Evolutionary conservation across 2,888 invertebrate genomes (phyloP).

Genomic region (Notodonta ziczac): DNA sequence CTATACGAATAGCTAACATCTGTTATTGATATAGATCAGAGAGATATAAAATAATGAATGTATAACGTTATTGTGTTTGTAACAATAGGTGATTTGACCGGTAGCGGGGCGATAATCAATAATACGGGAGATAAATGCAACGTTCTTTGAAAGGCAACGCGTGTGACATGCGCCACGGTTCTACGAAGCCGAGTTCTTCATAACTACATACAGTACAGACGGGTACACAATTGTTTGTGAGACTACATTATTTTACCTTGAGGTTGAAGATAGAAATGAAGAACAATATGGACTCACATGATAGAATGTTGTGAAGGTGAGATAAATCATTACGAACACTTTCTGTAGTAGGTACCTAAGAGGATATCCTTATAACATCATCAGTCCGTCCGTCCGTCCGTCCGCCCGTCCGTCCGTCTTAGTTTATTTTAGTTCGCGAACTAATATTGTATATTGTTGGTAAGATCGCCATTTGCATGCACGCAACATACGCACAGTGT

Average conservation of each 20-base stretch:
- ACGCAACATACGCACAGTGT: no score
- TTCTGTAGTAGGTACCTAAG: no score
- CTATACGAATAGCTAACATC: conserved; percentile 8
- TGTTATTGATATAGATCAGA: conserved; percentile 15
- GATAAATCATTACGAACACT: no score
- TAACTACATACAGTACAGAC: conserved; percentile 43
- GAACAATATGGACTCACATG: no score
- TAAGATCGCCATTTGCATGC: no score
- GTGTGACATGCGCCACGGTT: conserved; percentile 70
- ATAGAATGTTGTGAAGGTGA: no score
- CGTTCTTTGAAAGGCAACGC: conserved; percentile 65
- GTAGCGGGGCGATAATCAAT: conserved; percentile 53
- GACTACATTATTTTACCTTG: background rate
- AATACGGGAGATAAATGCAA: conserved; percentile 60
- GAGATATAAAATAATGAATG: conserved; percentile 12
- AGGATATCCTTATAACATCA: no score
- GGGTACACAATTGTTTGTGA: conserved; percentile 24
- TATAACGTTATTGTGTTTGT: conserved; percentile 23
- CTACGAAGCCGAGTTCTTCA: conserved; percentile 59
- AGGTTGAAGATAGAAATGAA: no score
- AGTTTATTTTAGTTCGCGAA: no score
- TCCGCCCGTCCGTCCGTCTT: no score
- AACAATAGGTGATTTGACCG: conserved; percentile 52
- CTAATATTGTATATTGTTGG: no score
- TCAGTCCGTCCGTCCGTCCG: no score